A percentile compares a stretch with the other conserved stretches of the same genome.
phyloP scores from a whole-genome alignment of 23 tunicate species.

The Trididemnum miniatum region DNA sequence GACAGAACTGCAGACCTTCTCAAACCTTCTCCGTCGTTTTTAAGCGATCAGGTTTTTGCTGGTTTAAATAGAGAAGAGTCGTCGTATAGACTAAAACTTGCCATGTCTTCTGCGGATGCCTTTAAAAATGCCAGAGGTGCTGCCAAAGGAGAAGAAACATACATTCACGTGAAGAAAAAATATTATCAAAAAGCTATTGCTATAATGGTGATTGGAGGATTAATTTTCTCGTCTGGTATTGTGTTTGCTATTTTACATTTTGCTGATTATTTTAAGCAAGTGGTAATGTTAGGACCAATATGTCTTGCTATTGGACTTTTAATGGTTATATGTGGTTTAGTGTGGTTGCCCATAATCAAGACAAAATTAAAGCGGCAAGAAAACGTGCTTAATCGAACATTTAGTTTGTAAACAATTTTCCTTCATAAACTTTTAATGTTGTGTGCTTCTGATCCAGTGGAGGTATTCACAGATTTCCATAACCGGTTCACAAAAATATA shows the following conservation, averaged over 20 bases:
- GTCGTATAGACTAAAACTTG: not conserved
- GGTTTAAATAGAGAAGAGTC: not conserved
- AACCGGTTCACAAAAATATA: too few species aligned
- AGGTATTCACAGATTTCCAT: too few species aligned
- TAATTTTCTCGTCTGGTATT: slow-evolving; percentile 54
- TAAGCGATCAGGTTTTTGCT: too few species aligned
- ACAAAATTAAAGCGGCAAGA: slow-evolving; percentile 72
- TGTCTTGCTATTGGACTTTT: slow-evolving; percentile 71
- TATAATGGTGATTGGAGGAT: slow-evolving; percentile 68
- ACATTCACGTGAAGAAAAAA: slow-evolving; percentile 15
- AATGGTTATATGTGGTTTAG: slow-evolving; percentile 76
- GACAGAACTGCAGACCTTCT: too few species aligned
- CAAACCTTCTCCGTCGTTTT: too few species aligned
- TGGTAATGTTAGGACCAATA: slow-evolving; percentile 66
- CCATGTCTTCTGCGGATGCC: slow-evolving; percentile 43
- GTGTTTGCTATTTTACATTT: slow-evolving; percentile 64
- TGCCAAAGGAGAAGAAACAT: slow-evolving; percentile 47
- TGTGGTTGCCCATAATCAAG: slow-evolving; percentile 82
- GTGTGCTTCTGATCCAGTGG: too few species aligned
- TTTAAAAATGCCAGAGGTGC: slow-evolving; percentile 52
- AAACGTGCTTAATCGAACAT: slow-evolving; percentile 45
- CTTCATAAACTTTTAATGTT: not conserved
- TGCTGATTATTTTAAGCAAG: slow-evolving; percentile 17
- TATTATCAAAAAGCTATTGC: slow-evolving; percentile 82
- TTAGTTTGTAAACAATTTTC: slow-evolving; percentile 20